phyloP scores from a whole-genome alignment of 2,888 invertebrate species.

The Molanna angustata region DNA sequence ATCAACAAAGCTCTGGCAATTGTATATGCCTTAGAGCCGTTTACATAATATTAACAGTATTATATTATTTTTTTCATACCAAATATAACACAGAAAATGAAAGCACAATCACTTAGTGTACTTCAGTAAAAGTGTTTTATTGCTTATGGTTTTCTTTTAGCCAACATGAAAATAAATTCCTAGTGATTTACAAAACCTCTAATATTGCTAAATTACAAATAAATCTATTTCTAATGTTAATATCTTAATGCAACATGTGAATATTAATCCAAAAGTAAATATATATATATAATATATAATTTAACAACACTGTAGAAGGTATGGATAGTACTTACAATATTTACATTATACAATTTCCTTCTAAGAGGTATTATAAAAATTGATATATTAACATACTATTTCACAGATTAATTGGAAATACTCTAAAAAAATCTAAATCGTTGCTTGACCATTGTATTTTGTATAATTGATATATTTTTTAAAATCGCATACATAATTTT shows the following conservation, averaged over 20 bases:
- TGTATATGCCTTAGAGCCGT: conserved; percentile 16
- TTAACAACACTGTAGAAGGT: conserved; percentile 29
- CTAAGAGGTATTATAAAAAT: conserved; percentile 32
- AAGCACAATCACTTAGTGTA: conserved; percentile 27
- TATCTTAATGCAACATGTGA: conserved; percentile 30
- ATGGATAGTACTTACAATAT: too few relatives aligned
- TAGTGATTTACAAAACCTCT: conserved; percentile 30
- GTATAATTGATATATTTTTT: too few relatives aligned
- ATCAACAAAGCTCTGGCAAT: conserved; percentile 25
- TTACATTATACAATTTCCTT: too few relatives aligned
- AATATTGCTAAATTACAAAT: conserved; percentile 33
- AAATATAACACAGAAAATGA: conserved; percentile 30
- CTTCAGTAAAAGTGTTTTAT: conserved; percentile 25
- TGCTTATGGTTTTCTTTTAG: conserved; percentile 29
- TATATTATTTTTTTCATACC: conserved; percentile 28
- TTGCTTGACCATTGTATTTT: conserved; percentile 7
- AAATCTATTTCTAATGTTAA: conserved; percentile 26
- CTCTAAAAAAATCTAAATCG: conserved; percentile 1
- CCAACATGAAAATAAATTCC: conserved; percentile 29
- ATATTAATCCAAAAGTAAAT: conserved; percentile 24
- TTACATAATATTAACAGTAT: conserved; percentile 30
- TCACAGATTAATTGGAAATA: neutral
- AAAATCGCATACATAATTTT: too few relatives aligned
- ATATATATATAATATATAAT: too few relatives aligned
- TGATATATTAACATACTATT: conserved; percentile 7